phyloP scores from a whole-genome alignment of 2,113 vertebrate genomes.

The Charina bottae region DNA sequence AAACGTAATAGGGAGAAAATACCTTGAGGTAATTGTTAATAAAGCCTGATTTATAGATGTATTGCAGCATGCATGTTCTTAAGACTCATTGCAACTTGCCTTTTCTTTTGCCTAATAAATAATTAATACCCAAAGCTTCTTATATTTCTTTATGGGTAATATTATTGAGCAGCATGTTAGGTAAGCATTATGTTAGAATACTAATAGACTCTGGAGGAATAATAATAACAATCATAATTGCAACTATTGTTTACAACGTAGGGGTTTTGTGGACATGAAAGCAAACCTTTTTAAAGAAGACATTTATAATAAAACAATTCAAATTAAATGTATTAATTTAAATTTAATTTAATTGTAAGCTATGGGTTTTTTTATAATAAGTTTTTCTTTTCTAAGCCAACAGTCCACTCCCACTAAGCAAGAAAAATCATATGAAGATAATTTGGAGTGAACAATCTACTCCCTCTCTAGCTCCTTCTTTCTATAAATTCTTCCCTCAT shows the following conservation, averaged over 20 bases:
- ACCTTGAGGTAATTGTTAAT: conserved; percentile 9
- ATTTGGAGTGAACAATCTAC: not conserved
- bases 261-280: conserved; percentile 17
- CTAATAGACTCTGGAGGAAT: conserved; percentile 33
- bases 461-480: not conserved
- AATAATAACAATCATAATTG: conserved; percentile 19
- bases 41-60: conserved; percentile 32
- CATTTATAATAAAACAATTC: not conserved
- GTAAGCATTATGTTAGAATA: conserved; percentile 53
- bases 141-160: conserved; percentile 44
- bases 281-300: conserved; percentile 5
- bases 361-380: not conserved
- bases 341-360: not conserved
- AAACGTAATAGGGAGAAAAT: conserved; percentile 33
- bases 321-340: not conserved
- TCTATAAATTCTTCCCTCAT: not conserved
- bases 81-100: conserved; percentile 39
- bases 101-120: conserved; percentile 47
- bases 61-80: conserved; percentile 31
- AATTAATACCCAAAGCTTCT: conserved; percentile 50
- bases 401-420: not conserved
- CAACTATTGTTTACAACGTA: conserved; percentile 28
- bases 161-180: conserved; percentile 50
- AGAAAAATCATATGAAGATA: not conserved
- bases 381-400: not conserved